Conservation (phyloP, 1,140 invertebrate genomes). For the Yoshiicerus persimilis region DNA sequence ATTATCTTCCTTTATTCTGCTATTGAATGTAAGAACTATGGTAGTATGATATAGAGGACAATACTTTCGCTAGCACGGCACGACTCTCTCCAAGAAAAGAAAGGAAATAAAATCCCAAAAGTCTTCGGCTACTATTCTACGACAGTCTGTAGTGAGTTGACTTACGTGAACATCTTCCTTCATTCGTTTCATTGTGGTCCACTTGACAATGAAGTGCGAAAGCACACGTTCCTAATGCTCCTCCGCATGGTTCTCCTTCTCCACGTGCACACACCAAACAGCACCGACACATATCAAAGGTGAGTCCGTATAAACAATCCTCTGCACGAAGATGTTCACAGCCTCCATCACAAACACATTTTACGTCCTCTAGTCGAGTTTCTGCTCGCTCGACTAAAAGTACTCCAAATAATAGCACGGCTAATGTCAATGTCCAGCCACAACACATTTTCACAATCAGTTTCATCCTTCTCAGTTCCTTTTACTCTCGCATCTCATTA, state of each 20-base stretch:
- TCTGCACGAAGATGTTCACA: slow-evolving; percentile 39
- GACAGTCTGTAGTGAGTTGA: background rate
- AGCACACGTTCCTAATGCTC: slow-evolving; percentile 39
- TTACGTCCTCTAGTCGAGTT: slow-evolving; percentile 7
- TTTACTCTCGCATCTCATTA: background rate
- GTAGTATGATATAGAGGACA: too few species aligned
- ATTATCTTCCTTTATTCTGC: background rate
- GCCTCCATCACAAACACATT: slow-evolving; percentile 47
- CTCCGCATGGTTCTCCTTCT: slow-evolving; percentile 48
- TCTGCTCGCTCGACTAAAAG: background rate
- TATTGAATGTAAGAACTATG: background rate
- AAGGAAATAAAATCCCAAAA: background rate
- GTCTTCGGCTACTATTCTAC: background rate
- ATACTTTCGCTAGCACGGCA: background rate
- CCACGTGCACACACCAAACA: slow-evolving; percentile 48
- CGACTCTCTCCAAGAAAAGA: background rate
- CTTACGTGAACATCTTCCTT: slow-evolving; percentile 35
- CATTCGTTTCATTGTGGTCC: slow-evolving; percentile 8
- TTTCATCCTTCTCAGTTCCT: background rate
- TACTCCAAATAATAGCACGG: background rate
- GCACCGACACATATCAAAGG: slow-evolving; percentile 46
- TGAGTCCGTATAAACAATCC: slow-evolving; percentile 45
- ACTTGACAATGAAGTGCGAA: slow-evolving; percentile 32
- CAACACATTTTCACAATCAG: background rate
- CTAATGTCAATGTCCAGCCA: background rate